phyloP scores from a whole-genome alignment of 2,888 invertebrate species.

The Acleris emargana region DNA sequence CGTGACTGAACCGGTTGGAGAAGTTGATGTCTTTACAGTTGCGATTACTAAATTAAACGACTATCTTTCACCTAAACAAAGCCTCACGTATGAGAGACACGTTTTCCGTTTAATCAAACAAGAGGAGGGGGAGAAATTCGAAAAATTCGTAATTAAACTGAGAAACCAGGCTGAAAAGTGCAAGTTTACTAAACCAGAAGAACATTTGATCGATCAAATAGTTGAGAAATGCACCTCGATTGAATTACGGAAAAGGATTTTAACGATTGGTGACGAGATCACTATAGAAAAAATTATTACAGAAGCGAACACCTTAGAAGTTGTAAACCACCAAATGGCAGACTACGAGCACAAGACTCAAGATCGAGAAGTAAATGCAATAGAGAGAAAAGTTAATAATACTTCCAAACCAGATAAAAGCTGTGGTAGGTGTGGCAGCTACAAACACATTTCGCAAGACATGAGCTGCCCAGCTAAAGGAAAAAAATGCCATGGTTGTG shows the following conservation, averaged over 20 bases:
- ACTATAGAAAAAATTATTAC: conserved; percentile 14
- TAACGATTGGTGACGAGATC: conserved; percentile 27
- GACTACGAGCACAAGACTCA: conserved; percentile 9
- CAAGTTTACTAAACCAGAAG: conserved; percentile 45
- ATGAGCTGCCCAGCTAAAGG: conserved; percentile 17
- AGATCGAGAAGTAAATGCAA: neutral
- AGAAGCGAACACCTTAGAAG: conserved; percentile 32
- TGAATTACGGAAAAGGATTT: conserved; percentile 33
- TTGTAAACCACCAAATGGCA: conserved; percentile 25
- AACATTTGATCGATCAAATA: conserved; percentile 46
- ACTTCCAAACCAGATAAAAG: too few species aligned
- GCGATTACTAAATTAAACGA: too few species aligned
- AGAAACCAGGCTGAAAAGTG: neutral
- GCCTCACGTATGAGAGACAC: too few species aligned
- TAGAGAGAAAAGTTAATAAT: too few species aligned
- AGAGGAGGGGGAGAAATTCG: too few species aligned
- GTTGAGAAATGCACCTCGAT: conserved; percentile 42
- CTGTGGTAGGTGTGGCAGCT: conserved; percentile 22
- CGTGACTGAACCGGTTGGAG: too few species aligned
- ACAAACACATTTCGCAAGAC: conserved; percentile 1
- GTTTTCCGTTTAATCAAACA: too few species aligned
- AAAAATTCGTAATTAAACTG: too few species aligned
- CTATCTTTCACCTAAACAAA: too few species aligned
- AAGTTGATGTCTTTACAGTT: too few species aligned
- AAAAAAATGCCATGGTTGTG: conserved; percentile 26